A percentile compares a stretch with the other conserved stretches of the same genome.
Evolutionary conservation across 2,888 invertebrate genomes (phyloP).

Genomic region (Schizaphis graminum): DNA sequence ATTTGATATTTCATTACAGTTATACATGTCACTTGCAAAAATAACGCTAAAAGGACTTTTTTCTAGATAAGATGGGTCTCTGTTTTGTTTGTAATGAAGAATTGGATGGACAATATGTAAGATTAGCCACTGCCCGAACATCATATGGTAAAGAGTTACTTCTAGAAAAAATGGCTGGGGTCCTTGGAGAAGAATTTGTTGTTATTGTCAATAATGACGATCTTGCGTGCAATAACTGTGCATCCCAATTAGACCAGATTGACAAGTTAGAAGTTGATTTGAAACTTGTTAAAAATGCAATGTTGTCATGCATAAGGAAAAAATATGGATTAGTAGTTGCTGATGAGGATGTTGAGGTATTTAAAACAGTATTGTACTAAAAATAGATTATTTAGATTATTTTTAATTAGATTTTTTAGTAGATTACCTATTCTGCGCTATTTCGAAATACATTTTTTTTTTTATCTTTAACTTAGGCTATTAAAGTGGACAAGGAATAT

Average conservation of each 20-base stretch:
- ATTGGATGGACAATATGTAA: neutral
- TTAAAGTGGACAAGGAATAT: conserved; percentile 23
- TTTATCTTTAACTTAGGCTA: conserved; percentile 13
- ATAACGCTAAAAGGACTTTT: neutral
- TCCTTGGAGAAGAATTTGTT: conserved; percentile 73
- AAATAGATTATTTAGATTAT: no score
- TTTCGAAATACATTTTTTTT: neutral
- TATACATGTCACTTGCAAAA: no score
- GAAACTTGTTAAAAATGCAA: conserved; percentile 70
- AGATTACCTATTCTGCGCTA: neutral
- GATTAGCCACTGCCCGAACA: conserved; percentile 20
- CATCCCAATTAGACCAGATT: conserved; percentile 72
- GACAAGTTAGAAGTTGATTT: conserved; percentile 73
- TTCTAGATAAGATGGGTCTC: conserved; percentile 35
- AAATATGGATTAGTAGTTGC: conserved; percentile 68
- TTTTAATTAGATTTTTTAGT: no score
- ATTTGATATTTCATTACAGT: no score
- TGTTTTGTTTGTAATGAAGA: conserved; percentile 44
- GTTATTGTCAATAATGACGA: conserved; percentile 73
- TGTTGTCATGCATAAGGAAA: conserved; percentile 68
- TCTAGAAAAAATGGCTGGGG: conserved; percentile 73
- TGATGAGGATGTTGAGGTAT: conserved; percentile 51
- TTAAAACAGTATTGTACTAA: neutral
- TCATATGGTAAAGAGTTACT: conserved; percentile 69
- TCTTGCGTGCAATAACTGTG: conserved; percentile 72